Percentiles rank a stretch among this genome's conserved stretches.
Evolutionary conservation across 2,797 vertebrate genomes (phyloP).

Genomic region (Halcyon leucocephala): DNA sequence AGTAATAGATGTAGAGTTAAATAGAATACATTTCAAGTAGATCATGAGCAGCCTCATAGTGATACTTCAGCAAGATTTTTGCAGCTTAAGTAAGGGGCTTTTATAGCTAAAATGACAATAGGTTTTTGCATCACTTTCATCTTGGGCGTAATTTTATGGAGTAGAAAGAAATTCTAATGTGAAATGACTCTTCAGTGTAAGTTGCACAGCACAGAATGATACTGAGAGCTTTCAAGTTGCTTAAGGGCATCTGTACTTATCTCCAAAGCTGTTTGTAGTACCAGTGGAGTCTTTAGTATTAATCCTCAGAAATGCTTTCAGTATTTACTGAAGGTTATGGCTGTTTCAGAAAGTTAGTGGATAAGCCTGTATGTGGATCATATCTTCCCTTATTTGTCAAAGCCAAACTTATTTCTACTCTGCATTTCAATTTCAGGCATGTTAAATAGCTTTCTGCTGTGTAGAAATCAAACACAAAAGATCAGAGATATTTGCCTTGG

Average conservation of each 20-base stretch:
- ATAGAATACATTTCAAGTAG: background rate
- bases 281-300: background rate
- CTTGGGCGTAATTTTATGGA: background rate
- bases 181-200: background rate
- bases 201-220: background rate
- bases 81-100: background rate
- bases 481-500: conserved; percentile 8
- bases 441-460: conserved; percentile 17
- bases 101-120: background rate
- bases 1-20: background rate
- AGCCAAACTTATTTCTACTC: background rate
- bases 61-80: background rate
- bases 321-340: background rate
- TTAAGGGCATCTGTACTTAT: background rate
- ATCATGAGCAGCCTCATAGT: background rate
- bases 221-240: background rate
- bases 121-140: background rate
- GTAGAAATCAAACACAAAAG: background rate
- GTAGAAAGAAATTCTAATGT: background rate
- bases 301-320: background rate
- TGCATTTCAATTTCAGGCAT: background rate
- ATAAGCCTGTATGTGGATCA: background rate
- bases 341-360: background rate
- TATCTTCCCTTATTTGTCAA: background rate
- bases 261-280: background rate